Conservation (phyloP, 2,113 vertebrate genomes). For the Carollia perspicillata region DNA sequence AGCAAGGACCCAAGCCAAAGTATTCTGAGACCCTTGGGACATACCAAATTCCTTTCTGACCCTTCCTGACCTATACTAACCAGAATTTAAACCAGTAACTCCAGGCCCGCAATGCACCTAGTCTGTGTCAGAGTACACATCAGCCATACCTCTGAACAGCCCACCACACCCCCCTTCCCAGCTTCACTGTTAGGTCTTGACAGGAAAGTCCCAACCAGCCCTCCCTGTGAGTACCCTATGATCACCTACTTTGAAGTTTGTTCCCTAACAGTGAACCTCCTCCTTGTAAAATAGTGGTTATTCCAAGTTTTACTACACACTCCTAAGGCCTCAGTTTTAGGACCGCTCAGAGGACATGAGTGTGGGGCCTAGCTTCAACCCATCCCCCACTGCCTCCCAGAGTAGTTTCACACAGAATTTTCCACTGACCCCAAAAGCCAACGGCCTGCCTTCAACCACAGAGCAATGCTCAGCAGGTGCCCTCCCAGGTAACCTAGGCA, state of each 20-base stretch:
- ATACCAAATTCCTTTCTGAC: constrained; percentile 51
- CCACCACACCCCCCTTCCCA: constrained; percentile 11
- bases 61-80: constrained; percentile 37
- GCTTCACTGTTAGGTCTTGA: constrained; percentile 63
- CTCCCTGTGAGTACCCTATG: constrained; percentile 73
- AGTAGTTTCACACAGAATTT: constrained; percentile 49
- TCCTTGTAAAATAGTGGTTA: constrained; percentile 73
- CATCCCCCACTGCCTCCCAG: neutral
- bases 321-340: constrained; percentile 8
- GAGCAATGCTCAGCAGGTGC: constrained; percentile 23
- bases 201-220: constrained; percentile 74
- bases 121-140: constrained; percentile 12
- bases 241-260: constrained; percentile 75
- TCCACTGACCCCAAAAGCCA: constrained; percentile 33
- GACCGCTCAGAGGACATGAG: constrained; percentile 42
- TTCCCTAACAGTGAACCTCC: constrained; percentile 70
- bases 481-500: constrained; percentile 12
- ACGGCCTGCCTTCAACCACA: constrained; percentile 3
- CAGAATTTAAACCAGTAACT: constrained; percentile 45
- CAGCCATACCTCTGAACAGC: constrained; percentile 44
- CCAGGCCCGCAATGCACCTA: neutral
- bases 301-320: constrained; percentile 68
- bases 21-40: constrained; percentile 42
- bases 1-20: constrained; percentile 31
- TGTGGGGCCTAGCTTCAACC: neutral